Base-by-base conservation (phyloP, 2,113 vertebrate genomes). In the Loxodonta africana region DNA sequence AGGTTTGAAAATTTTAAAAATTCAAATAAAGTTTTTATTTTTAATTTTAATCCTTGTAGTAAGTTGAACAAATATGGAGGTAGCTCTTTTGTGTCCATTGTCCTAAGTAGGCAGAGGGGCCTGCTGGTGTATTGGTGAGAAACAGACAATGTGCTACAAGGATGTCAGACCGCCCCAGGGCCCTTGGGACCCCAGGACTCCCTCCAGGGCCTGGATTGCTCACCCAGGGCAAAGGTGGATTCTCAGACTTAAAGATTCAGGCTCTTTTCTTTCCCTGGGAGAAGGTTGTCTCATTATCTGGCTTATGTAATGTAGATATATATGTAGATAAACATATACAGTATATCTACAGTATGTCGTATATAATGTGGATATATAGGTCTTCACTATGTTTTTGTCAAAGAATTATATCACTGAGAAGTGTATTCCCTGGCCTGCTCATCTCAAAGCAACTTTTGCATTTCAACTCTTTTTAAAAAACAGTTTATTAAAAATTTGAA, bases 11-110 rank as follows among this genome's bases (percentile, higher is more conserved):
- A 4, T 41, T 46, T 88, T 37, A n/a, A 28, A 78, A 60, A 71
- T 84, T 88, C 25, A 87, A 95, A 88, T 73, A n/a, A 1, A 67
- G 46, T 51, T 62, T 80, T 82, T 71, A 87, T 81, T 90, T 67
- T 83, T 41, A 3, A 41, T 71, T 82, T 67, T n/a, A 60, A 48
- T 90, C 44, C 88, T 82, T 74, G 5, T 92, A 44, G 46, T 90
- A 41, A 85, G 41, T 76, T 91, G 74, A 96, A 69, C 6, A 60
- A 37, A 60, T 83, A 44, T 37, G 26, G 84, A 83, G 87, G 17
- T 51, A 48, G 63, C 30, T 90, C 15, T 92, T 94, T 84, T 77
- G 23, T 85, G 21, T 63, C 7, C 87, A 5, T 48, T 85, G 69
- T 80, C 57, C 46, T 83, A 33, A 87, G 83, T 85, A 78, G 57